These are phyloP conservation scores for Danio choprae DNA, from an alignment of 2,797 vertebrate genomes.

Conservation along the genomic window DNA sequence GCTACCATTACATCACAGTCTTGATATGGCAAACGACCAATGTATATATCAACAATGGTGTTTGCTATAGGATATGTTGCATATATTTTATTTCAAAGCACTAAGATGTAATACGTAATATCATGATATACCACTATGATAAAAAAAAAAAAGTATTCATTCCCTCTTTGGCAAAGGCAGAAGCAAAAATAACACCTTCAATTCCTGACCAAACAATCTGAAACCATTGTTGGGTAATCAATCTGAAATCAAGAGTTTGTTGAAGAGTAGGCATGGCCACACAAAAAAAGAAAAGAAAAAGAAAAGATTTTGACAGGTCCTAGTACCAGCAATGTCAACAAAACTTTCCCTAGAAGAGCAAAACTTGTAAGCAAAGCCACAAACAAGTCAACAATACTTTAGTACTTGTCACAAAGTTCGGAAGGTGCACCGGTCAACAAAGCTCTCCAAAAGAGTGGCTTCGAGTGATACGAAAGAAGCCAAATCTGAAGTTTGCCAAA, in stretches of 20 bases:
- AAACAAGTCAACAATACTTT: not conserved
- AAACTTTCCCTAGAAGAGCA: not conserved
- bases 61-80: not conserved
- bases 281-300: too few relatives aligned
- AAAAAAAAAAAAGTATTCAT: not conserved
- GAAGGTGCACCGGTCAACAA: not conserved
- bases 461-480: slow-evolving; percentile 1
- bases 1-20: slow-evolving; percentile 32
- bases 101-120: not conserved
- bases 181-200: slow-evolving; percentile 5
- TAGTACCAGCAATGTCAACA: not conserved
- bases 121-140: not conserved
- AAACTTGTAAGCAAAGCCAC: slow-evolving; percentile 2
- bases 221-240: not conserved
- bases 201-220: not conserved
- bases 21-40: not conserved
- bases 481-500: not conserved
- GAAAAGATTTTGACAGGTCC: too few relatives aligned
- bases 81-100: not conserved
- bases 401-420: not conserved
- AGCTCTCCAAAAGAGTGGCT: not conserved
- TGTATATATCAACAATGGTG: not conserved
- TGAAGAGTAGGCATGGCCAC: too few relatives aligned
- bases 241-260: too few relatives aligned
- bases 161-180: not conserved